phyloP scores from a whole-genome alignment of 2,888 invertebrate species.

The Plagodis pulveraria region DNA sequence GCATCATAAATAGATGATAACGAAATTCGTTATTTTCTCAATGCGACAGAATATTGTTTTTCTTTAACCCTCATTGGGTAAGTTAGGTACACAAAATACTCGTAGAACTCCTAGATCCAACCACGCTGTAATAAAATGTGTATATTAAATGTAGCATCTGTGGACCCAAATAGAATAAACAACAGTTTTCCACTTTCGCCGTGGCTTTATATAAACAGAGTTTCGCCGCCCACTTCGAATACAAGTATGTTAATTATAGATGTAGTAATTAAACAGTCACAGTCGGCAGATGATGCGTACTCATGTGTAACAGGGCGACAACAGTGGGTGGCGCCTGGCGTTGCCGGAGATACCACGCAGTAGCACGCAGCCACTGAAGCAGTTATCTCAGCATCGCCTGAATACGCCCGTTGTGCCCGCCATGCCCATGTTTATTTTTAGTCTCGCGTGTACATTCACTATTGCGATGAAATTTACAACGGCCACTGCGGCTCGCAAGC shows the following conservation, averaged over 20 bases:
- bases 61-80: slow-evolving; percentile 23
- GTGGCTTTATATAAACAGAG: slow-evolving; percentile 18
- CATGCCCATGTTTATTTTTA: slow-evolving; percentile 79
- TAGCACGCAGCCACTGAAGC: slow-evolving; percentile 59
- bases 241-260: slow-evolving; percentile 54
- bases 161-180: slow-evolving; percentile 21
- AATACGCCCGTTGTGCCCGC: slow-evolving; percentile 71
- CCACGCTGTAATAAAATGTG: slow-evolving; percentile 22
- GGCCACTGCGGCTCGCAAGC: slow-evolving; percentile 59
- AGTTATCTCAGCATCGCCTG: slow-evolving; percentile 76
- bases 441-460: slow-evolving; percentile 73
- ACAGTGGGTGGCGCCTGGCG: slow-evolving; percentile 50
- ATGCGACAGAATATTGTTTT: slow-evolving; percentile 20
- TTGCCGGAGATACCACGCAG: slow-evolving; percentile 48
- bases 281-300: slow-evolving; percentile 50
- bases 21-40: slow-evolving; percentile 34
- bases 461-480: slow-evolving; percentile 78
- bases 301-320: slow-evolving; percentile 65
- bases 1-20: slow-evolving; percentile 35
- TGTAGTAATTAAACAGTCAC: slow-evolving; percentile 62
- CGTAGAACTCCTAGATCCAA: slow-evolving; percentile 20
- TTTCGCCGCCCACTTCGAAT: slow-evolving; percentile 47
- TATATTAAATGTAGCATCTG: slow-evolving; percentile 25
- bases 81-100: background rate
- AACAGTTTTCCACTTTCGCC: slow-evolving; percentile 23